A percentile compares a stretch with the other conserved stretches of the same genome.
Evolutionary conservation across 2,888 invertebrate genomes (phyloP).

Genomic region (Pemphredon lugubris): DNA sequence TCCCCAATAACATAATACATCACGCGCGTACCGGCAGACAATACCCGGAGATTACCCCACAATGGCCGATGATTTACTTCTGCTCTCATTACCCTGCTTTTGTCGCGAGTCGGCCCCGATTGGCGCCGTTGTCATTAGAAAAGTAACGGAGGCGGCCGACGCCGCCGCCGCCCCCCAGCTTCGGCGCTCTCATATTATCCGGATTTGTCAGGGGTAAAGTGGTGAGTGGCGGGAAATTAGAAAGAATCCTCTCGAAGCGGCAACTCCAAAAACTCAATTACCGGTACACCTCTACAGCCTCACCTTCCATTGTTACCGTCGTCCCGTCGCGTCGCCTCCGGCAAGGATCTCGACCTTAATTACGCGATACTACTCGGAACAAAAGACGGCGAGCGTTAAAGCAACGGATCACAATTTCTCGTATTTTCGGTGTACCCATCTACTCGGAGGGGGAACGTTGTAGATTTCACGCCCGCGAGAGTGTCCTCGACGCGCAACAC

Average conservation of each 20-base stretch:
- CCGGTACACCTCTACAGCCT: constrained; percentile 62
- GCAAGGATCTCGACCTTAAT: not conserved
- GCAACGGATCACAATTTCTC: no score
- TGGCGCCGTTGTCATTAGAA: constrained; percentile 79
- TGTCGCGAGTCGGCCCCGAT: constrained; percentile 76
- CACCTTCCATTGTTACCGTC: constrained; percentile 19
- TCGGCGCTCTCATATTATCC: constrained; percentile 77
- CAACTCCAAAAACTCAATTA: constrained; percentile 75
- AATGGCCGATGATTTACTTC: constrained; percentile 81
- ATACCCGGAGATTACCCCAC: constrained; percentile 80
- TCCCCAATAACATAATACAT: constrained; percentile 80
- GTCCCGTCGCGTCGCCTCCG: not conserved
- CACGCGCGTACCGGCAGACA: constrained; percentile 78
- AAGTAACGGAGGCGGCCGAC: constrained; percentile 79
- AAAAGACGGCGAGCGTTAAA: no score
- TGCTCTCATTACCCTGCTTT: constrained; percentile 80
- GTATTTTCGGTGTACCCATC: no score
- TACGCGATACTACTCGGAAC: not conserved
- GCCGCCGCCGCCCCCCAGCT: constrained; percentile 69
- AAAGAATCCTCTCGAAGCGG: constrained; percentile 71
- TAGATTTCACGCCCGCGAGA: no score
- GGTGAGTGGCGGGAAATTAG: constrained; percentile 72
- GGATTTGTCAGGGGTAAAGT: constrained; percentile 61
- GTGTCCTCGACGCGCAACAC: no score
- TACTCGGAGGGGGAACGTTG: no score